Conservation (phyloP, 2,797 vertebrate genomes). For the Acropternis orthonyx region DNA sequence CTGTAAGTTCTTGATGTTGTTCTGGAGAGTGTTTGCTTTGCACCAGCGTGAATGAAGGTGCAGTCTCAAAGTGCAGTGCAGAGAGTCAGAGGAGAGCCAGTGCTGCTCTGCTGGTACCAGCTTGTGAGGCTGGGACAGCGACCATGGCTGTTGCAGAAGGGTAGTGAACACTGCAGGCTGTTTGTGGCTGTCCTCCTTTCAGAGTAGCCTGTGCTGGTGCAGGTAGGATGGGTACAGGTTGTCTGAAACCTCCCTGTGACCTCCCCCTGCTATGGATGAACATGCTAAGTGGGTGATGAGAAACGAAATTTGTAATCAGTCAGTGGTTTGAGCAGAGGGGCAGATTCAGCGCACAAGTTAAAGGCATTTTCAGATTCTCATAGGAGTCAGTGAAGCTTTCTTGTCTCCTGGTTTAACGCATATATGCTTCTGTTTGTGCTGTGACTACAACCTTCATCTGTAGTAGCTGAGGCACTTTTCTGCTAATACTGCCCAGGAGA, state of each 20-base stretch:
- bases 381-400: background rate
- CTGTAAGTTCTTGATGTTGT: conserved; percentile 81
- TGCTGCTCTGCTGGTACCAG: background rate
- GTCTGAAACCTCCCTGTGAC: background rate
- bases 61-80: background rate
- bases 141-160: background rate
- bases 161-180: background rate
- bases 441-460: background rate
- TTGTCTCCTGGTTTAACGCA: background rate
- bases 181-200: background rate
- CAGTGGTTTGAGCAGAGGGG: background rate
- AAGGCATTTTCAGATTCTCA: background rate
- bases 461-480: background rate
- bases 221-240: background rate
- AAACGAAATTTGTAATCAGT: background rate
- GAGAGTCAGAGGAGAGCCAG: background rate
- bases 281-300: background rate
- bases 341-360: background rate
- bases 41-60: fast-evolving
- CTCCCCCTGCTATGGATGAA: background rate
- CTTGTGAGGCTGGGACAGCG: background rate
- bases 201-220: background rate
- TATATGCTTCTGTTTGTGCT: background rate
- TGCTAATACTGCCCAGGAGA: background rate
- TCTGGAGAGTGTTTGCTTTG: background rate